Conservation (phyloP, 2,113 vertebrate species). For the Chaetorhynchus papuensis region DNA sequence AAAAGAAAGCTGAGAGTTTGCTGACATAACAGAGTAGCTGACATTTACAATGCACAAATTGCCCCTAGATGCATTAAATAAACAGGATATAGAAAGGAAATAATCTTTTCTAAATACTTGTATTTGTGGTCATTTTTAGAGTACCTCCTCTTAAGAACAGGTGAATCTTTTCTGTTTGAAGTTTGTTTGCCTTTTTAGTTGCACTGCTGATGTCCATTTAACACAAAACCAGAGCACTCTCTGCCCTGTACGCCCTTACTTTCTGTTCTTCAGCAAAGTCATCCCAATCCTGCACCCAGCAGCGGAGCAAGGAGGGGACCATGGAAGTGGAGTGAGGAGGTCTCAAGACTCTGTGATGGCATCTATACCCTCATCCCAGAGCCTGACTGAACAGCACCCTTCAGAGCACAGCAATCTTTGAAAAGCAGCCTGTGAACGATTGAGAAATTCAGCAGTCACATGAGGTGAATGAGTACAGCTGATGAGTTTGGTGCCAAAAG, state of each 20-base stretch:
- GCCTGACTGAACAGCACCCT: neutral
- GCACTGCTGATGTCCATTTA: neutral
- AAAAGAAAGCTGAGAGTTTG: neutral
- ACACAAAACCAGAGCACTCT: neutral
- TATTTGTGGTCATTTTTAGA: slow-evolving; percentile 29
- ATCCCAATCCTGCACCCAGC: neutral
- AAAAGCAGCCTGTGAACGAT: neutral
- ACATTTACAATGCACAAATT: neutral
- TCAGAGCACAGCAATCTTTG: neutral
- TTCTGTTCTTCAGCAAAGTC: neutral
- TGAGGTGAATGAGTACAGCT: neutral
- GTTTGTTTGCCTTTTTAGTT: slow-evolving; percentile 11
- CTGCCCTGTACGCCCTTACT: neutral
- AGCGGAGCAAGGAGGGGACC: neutral
- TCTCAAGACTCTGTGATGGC: neutral
- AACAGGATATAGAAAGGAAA: slow-evolving; percentile 35
- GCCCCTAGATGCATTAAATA: neutral
- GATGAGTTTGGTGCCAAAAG: neutral
- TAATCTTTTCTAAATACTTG: slow-evolving; percentile 13
- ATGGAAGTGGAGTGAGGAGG: neutral
- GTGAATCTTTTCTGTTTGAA: slow-evolving; percentile 17
- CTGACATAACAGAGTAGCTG: neutral
- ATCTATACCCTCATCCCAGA: neutral
- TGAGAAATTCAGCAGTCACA: neutral
- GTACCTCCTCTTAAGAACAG: neutral